Percentiles rank a stretch among this genome's conserved stretches.
phyloP scores from a whole-genome alignment of 2,113 vertebrate genomes.

The Tychaedon coryphoeus region DNA sequence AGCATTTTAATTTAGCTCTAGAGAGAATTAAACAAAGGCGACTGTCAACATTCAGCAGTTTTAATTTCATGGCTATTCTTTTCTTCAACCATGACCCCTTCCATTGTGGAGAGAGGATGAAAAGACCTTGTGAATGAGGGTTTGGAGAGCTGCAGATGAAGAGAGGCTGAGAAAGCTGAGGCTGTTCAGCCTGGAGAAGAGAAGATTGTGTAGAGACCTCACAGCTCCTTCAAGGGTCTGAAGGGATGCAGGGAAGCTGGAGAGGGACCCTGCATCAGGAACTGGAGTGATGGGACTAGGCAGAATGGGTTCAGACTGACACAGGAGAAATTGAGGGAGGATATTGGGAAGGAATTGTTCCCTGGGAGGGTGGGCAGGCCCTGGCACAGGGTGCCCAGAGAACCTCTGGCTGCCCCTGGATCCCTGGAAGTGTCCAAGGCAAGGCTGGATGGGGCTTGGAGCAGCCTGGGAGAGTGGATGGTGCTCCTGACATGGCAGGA shows the following conservation, averaged over 20 bases:
- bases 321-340: neutral
- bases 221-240: rapidly evolving
- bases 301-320: neutral
- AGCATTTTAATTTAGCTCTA: neutral
- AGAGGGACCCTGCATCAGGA: rapidly evolving
- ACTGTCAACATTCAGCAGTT: too few relatives aligned
- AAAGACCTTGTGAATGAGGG: neutral
- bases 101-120: neutral
- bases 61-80: neutral
- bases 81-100: neutral
- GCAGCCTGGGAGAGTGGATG: rapidly evolving
- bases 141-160: neutral
- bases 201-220: neutral
- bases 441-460: neutral
- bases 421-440: neutral
- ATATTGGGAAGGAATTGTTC: neutral
- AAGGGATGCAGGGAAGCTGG: neutral
- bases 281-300: rapidly evolving
- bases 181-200: rapidly evolving
- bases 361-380: neutral
- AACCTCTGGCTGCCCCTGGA: neutral
- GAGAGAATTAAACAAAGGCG: neutral
- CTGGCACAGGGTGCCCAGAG: neutral
- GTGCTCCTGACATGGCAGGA: neutral
- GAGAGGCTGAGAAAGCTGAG: neutral